phyloP scores from a whole-genome alignment of 1,140 invertebrate species.

The Cydia fagiglandana region DNA sequence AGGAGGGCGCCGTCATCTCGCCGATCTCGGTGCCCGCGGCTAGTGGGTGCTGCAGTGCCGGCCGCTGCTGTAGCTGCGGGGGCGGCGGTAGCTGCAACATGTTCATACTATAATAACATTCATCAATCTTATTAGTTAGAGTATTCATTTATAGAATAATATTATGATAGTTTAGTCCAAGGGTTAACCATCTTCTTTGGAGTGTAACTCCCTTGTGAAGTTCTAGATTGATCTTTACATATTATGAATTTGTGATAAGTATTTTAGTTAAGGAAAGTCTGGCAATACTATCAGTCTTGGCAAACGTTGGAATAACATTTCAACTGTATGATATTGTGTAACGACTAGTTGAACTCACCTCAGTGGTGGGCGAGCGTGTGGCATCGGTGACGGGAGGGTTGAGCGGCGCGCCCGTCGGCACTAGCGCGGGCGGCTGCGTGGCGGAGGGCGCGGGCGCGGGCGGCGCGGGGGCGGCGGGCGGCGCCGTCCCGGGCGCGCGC shows the following conservation, averaged over 20 bases:
- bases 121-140: no score
- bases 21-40: conserved; percentile 49
- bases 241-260: no score
- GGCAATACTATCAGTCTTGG: no score
- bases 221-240: no score
- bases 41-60: conserved; percentile 54
- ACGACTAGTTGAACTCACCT: conserved; percentile 37
- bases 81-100: conserved; percentile 37
- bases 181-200: no score
- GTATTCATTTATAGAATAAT: no score
- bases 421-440: conserved; percentile 3
- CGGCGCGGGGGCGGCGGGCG: conserved; percentile 18
- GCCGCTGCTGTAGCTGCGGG: conserved; percentile 62
- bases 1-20: conserved; percentile 52
- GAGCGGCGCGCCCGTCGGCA: conserved; percentile 24
- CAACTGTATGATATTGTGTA: no score
- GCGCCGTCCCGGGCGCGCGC: background rate
- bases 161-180: no score
- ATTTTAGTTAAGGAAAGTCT: no score
- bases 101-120: no score
- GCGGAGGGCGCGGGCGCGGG: background rate
- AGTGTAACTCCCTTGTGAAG: no score
- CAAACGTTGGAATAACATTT: no score
- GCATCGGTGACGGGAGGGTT: conserved; percentile 36
- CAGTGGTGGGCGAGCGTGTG: background rate